Evolutionary conservation across 2,888 invertebrate genomes (phyloP).

Genomic region (Orthosia incerta): DNA sequence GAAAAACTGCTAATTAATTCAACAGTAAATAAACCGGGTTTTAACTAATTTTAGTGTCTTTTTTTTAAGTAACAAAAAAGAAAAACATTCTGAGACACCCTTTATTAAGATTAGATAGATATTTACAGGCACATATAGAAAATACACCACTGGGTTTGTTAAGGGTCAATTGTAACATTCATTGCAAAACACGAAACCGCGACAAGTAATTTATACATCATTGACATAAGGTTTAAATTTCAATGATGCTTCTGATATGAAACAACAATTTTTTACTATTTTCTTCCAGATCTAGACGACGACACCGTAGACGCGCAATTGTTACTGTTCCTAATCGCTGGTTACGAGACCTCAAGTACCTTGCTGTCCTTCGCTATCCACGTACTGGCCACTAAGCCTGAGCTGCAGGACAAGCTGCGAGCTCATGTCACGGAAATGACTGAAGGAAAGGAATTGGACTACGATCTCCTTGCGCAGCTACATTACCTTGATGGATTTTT

Average conservation of each 20-base stretch:
- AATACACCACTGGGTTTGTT: not conserved
- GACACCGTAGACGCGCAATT: conserved; percentile 91
- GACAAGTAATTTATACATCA: not conserved
- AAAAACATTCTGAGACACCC: too few species aligned
- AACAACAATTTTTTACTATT: not conserved
- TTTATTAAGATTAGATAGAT: not conserved
- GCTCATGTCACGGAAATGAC: conserved; percentile 82
- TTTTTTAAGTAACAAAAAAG: too few species aligned
- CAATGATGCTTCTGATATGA: conserved; percentile 3
- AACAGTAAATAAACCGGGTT: too few species aligned
- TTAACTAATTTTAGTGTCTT: too few species aligned
- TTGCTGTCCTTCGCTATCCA: conserved; percentile 90
- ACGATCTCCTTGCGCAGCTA: conserved; percentile 81
- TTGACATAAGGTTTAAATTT: conserved; percentile 2
- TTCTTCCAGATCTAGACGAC: conserved; percentile 85
- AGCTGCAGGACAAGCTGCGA: conserved; percentile 86
- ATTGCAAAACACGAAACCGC: not conserved
- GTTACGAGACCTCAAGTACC: conserved; percentile 92
- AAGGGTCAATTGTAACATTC: too few species aligned
- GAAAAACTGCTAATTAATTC: too few species aligned
- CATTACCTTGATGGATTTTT: conserved; percentile 84
- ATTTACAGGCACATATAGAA: not conserved
- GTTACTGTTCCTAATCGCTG: conserved; percentile 91
- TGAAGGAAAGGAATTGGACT: conserved; percentile 81
- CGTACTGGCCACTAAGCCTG: conserved; percentile 87